Evolutionary conservation across 2,888 invertebrate genomes (phyloP).

Genomic region (Fabriciana adippe): DNA sequence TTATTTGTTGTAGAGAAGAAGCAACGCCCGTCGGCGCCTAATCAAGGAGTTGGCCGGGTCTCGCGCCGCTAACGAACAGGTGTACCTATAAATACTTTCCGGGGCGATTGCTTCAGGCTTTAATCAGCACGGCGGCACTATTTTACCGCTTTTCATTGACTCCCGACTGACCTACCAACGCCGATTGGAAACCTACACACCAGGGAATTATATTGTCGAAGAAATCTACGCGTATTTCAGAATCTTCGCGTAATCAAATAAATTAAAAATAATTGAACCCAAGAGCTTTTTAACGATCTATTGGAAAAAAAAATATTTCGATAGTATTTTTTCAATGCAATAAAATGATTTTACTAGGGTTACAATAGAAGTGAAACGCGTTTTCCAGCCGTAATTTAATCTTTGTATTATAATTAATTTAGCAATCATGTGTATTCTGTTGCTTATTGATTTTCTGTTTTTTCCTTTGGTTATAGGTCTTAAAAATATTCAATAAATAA

Average conservation of each 20-base stretch:
- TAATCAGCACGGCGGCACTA: constrained; percentile 79
- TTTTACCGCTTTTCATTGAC: constrained; percentile 81
- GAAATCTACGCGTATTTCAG: constrained; percentile 66
- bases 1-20: constrained; percentile 75
- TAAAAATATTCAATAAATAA: too few relatives aligned
- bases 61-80: constrained; percentile 80
- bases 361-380: too few relatives aligned
- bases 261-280: constrained; percentile 44
- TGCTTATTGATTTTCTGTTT: too few relatives aligned
- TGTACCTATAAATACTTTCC: constrained; percentile 82
- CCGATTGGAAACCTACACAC: constrained; percentile 78
- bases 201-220: constrained; percentile 61
- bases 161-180: constrained; percentile 72
- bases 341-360: not conserved
- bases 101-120: constrained; percentile 80
- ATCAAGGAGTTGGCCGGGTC: constrained; percentile 81
- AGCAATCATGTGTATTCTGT: too few relatives aligned
- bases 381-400: too few relatives aligned
- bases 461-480: too few relatives aligned
- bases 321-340: not conserved
- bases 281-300: constrained; percentile 38
- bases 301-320: constrained; percentile 22
- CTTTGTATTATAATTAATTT: too few relatives aligned
- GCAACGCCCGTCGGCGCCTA: constrained; percentile 79
- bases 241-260: constrained; percentile 46